A percentile compares a stretch with the other conserved stretches of the same genome.
These are phyloP conservation scores for Drosophila melanosoma DNA, from an alignment of 2,888 invertebrate genomes.

Conservation along the genomic window DNA sequence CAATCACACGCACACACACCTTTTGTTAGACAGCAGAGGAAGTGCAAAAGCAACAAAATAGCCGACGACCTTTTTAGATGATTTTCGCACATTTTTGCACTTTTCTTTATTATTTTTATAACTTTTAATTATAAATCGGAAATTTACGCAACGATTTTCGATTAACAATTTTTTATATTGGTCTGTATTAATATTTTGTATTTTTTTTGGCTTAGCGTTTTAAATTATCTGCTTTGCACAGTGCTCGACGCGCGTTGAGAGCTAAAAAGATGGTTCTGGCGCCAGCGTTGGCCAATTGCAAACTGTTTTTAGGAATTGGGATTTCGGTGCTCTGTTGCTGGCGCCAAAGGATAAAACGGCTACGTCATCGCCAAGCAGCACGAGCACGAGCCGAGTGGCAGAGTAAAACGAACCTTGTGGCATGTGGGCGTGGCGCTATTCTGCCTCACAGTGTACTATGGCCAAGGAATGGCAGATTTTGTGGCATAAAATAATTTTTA, in stretches of 20 bases:
- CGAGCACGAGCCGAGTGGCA: constrained; percentile 22
- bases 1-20: constrained; percentile 62
- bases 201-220: constrained; percentile 7
- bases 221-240: neutral
- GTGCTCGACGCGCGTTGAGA: constrained; percentile 22
- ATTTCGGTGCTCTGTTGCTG: constrained; percentile 47
- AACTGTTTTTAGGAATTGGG: constrained; percentile 62
- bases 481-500: neutral
- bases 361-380: constrained; percentile 61
- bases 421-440: constrained; percentile 44
- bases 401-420: constrained; percentile 32
- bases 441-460: neutral
- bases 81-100: constrained; percentile 36
- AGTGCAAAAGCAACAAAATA: constrained; percentile 52
- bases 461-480: neutral
- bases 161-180: constrained; percentile 2
- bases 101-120: constrained; percentile 5
- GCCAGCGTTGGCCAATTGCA: constrained; percentile 70
- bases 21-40: constrained; percentile 62
- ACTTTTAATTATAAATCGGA: neutral
- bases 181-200: neutral
- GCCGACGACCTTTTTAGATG: constrained; percentile 28
- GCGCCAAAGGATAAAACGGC: constrained; percentile 54
- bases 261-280: constrained; percentile 35
- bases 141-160: neutral